Evolutionary conservation across 1,140 invertebrate species (phyloP), one percentile per base, ranked within the genome.

Genomic region (Cyclina sinensis): DNA sequence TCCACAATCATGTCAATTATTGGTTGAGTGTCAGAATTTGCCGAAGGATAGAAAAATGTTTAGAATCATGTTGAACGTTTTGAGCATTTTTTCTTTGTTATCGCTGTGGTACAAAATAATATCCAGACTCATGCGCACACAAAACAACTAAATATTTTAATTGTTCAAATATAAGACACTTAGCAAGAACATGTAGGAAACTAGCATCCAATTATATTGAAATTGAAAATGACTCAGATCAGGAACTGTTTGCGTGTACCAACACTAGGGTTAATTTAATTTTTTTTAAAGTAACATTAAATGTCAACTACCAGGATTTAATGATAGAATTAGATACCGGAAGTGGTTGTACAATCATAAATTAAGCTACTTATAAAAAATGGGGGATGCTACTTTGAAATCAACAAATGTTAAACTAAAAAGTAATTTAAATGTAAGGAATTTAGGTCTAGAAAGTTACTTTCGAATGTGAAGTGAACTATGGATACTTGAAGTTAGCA

Each of bases 31-130:
- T 37, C 2, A 24, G 74, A 78, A 24, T 78, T 7, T 78, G n/a
- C 9, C 0, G 14, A 14, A 51, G 74, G 27, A 7, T 48, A 48
- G 27, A 65, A 84, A 73, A 43, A 18, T 68, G 46, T 65, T 39
- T 14, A 46, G 21, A 70, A 65, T 7, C 73, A 84, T 73, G 27
- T 73, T 48, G 81, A 84, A 73, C 35, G 39, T 16, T 18, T 84
- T 37, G 65, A 84, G 21, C 81, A 84, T 0, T 73, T 32, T 30
- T 84, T 84, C 18, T 0, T 30, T 37, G 62, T 79, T 51, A n/a
- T 1, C 11, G 76, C n/a, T 48, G 39, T 30, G 48, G 48, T 16
- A 21, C 14, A 16, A 27, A 14, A 24, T 30, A 48, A n/a, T 11
- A 54, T n/a, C 76, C 39, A 30, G 7, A 79, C 18, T 51, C 14